Evolutionary conservation across 2,797 vertebrate species (phyloP).

Genomic region (Hylomyscus alleni): DNA sequence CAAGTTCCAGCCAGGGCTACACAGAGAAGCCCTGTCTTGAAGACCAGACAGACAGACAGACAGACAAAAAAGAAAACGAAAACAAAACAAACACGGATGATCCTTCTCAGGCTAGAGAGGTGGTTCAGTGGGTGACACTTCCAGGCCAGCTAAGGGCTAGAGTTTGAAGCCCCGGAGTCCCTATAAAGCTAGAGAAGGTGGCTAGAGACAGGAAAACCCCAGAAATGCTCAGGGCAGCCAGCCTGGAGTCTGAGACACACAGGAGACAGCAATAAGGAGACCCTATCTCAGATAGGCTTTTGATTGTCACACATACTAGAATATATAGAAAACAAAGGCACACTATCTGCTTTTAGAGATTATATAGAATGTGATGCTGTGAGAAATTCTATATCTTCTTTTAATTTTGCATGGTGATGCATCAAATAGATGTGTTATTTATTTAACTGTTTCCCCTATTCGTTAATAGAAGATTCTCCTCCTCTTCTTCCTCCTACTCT

Average conservation of each 20-base stretch:
- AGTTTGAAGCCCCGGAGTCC: not conserved
- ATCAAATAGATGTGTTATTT: conserved; percentile 53
- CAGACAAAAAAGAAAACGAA: not conserved
- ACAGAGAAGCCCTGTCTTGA: not conserved
- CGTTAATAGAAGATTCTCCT: not conserved
- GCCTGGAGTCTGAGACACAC: no score
- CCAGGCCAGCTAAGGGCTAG: not conserved
- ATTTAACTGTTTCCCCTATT: conserved; percentile 38
- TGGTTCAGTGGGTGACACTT: not conserved
- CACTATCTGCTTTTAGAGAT: conserved; percentile 2
- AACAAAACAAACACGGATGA: conserved; percentile 23
- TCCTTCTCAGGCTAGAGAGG: not conserved
- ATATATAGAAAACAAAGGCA: conserved; percentile 14
- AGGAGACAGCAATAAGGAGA: not conserved
- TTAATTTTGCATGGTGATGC: conserved; percentile 51
- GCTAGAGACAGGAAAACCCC: not conserved
- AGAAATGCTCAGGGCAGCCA: not conserved
- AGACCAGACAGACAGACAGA: not conserved
- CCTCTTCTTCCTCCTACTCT: no score
- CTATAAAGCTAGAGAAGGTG: not conserved
- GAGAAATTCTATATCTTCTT: conserved; percentile 62
- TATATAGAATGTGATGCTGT: not conserved
- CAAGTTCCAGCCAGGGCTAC: not conserved
- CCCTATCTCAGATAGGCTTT: not conserved
- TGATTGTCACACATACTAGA: not conserved